Evolutionary conservation across 2,113 vertebrate genomes (phyloP).

Genomic region (Myotis brandtii): DNA sequence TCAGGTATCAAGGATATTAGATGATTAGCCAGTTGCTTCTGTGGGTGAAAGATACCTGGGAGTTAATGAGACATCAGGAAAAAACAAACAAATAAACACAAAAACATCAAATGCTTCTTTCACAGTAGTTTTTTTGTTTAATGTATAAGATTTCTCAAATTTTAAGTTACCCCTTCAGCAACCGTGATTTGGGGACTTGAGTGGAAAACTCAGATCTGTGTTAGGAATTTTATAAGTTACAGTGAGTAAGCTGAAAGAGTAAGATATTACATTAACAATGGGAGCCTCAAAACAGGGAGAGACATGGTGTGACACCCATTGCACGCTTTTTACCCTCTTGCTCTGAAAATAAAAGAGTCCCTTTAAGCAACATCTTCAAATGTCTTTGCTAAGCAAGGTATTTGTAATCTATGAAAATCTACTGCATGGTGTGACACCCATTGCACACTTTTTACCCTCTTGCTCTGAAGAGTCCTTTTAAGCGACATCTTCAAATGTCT

Average conservation of each 20-base stretch:
- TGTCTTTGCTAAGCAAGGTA: not conserved
- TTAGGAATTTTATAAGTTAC: not conserved
- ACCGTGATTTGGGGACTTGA: not conserved
- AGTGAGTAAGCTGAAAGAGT: not conserved
- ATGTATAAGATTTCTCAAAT: constrained; percentile 10
- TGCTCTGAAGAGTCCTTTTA: not conserved
- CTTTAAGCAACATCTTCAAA: not conserved
- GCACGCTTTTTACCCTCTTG: not conserved
- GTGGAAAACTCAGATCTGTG: not conserved
- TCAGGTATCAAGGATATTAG: constrained; percentile 55
- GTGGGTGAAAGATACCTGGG: constrained; percentile 44
- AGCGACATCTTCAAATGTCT: not conserved
- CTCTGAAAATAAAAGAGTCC: constrained; percentile 12
- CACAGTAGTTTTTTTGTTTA: not conserved
- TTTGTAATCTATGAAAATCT: not conserved
- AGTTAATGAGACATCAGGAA: not conserved
- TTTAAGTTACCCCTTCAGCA: not conserved
- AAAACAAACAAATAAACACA: not conserved
- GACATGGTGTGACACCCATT: not conserved
- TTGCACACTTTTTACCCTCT: not conserved
- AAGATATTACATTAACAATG: not conserved
- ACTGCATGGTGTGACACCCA: not conserved
- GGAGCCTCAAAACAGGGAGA: not conserved
- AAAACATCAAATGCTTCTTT: not conserved
- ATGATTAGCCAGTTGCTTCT: constrained; percentile 44